Evolutionary conservation across 2,113 vertebrate species (phyloP).

Genomic region (Takifugu flavidus): DNA sequence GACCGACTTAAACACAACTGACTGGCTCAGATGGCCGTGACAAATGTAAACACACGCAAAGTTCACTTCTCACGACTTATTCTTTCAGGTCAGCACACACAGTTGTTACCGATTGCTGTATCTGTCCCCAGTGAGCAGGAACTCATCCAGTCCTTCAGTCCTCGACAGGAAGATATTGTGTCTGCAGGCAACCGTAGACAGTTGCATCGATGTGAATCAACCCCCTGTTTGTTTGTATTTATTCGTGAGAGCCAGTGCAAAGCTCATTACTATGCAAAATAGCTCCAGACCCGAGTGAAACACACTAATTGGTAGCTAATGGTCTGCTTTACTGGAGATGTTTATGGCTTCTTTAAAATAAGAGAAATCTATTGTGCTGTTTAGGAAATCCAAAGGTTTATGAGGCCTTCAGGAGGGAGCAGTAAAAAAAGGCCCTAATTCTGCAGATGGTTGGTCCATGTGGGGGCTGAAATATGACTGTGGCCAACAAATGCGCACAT

Average conservation of each 20-base stretch:
- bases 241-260: conserved; percentile 21
- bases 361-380: conserved; percentile 53
- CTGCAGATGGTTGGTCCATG: not conserved
- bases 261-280: conserved; percentile 71
- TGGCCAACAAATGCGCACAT: not conserved
- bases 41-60: too few species aligned
- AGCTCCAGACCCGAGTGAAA: conserved; percentile 40
- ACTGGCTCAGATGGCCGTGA: too few species aligned
- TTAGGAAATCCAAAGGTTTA: conserved; percentile 47
- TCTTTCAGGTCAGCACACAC: too few species aligned
- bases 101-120: too few species aligned
- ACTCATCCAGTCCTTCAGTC: too few species aligned
- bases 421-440: conserved; percentile 24
- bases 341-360: conserved; percentile 61
- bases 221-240: conserved; percentile 28
- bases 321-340: conserved; percentile 53
- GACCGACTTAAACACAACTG: too few species aligned
- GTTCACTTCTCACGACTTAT: too few species aligned
- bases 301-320: conserved; percentile 65
- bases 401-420: conserved; percentile 6
- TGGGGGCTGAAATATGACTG: conserved; percentile 1
- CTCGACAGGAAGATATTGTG: too few species aligned
- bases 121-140: too few species aligned
- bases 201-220: conserved; percentile 16
- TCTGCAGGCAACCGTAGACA: conserved; percentile 31